Conservation (phyloP, 1,140 invertebrate species). For the Philotrypesis tridentata region DNA sequence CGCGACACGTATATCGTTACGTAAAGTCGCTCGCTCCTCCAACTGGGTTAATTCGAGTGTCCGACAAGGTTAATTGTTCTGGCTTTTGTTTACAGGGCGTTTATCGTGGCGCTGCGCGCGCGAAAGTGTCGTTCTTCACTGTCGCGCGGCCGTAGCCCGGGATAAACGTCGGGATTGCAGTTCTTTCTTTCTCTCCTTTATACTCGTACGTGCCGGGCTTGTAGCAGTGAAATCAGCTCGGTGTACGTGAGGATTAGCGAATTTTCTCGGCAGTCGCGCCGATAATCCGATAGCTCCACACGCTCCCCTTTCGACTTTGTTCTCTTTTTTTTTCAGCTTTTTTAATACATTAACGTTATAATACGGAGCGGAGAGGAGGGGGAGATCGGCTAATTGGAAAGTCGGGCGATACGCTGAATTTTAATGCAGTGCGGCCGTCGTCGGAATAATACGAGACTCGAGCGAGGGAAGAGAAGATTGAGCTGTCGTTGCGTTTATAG, state of each 20-base stretch:
- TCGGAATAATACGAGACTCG: too few species aligned
- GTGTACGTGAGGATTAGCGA: too few species aligned
- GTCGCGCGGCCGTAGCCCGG: not conserved
- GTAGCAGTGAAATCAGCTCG: not conserved
- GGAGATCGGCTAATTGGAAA: not conserved
- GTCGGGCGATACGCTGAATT: not conserved
- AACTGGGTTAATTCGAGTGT: conserved; percentile 12
- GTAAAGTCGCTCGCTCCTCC: not conserved
- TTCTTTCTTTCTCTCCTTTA: not conserved
- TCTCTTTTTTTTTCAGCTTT: too few species aligned
- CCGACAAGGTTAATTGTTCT: conserved; percentile 10
- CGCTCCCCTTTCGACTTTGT: too few species aligned
- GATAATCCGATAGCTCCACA: too few species aligned
- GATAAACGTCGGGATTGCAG: not conserved
- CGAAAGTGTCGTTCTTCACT: not conserved
- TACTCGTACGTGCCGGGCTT: not conserved
- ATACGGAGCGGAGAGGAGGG: not conserved
- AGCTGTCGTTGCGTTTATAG: too few species aligned
- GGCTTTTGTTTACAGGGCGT: conserved; percentile 10
- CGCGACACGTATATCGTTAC: not conserved
- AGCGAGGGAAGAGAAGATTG: too few species aligned
- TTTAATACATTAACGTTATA: too few species aligned
- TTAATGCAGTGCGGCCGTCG: too few species aligned
- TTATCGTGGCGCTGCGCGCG: not conserved
- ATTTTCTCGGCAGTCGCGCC: too few species aligned